Percentiles rank a stretch among this genome's conserved stretches.
Conservation (phyloP, 2,888 invertebrate species). For the Tetragnatha montana region DNA sequence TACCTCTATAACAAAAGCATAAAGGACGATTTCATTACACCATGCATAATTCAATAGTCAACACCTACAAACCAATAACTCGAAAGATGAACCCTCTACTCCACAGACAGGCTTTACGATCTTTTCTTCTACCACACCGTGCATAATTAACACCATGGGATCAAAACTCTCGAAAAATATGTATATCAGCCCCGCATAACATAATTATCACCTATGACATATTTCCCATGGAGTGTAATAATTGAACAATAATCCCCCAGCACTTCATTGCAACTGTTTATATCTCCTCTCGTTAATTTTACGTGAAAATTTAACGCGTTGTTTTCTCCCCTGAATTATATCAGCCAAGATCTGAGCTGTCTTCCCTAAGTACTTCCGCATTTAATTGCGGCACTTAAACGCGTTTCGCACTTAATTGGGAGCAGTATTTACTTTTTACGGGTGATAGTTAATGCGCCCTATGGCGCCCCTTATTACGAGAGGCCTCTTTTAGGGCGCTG, state of each 20-base stretch:
- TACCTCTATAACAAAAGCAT: no score
- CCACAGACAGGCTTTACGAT: no score
- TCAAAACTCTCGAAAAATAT: no score
- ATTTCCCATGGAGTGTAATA: neutral
- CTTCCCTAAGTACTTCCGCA: neutral
- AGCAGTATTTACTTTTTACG: neutral
- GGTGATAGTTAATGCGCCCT: neutral
- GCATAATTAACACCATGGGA: no score
- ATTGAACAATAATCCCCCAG: neutral
- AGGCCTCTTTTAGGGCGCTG: neutral
- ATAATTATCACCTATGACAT: no score
- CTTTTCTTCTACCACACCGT: no score
- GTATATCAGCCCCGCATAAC: no score
- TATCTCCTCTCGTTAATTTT: neutral
- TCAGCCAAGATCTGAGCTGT: neutral
- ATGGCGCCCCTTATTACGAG: neutral
- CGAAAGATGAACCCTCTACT: no score
- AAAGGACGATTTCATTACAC: no score
- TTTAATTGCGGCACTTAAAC: slow-evolving; percentile 45
- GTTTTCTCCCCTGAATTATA: neutral
- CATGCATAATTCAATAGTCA: no score
- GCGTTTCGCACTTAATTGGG: slow-evolving; percentile 31
- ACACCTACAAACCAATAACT: no score
- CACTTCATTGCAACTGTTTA: slow-evolving; percentile 12
- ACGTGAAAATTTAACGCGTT: neutral